phyloP scores from a whole-genome alignment of 2,113 vertebrate species.

The Monarcha castaneiventris region DNA sequence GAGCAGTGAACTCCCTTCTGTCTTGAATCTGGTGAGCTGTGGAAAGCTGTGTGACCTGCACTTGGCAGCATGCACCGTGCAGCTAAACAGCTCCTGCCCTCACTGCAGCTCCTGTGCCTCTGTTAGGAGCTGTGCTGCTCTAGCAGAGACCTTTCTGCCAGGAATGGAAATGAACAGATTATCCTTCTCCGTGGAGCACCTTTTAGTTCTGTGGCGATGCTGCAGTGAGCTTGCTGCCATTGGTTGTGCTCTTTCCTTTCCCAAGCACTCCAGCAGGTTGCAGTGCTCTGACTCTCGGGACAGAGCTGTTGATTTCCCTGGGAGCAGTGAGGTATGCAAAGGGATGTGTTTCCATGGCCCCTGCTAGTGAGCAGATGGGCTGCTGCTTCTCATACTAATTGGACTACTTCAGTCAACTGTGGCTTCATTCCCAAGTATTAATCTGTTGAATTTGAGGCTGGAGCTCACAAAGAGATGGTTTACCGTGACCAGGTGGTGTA shows the following conservation, averaged over 20 bases:
- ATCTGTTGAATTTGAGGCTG: background rate
- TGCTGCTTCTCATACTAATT: background rate
- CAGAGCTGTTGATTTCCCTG: background rate
- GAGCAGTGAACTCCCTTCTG: background rate
- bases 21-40: background rate
- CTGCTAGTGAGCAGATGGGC: slow-evolving; percentile 22
- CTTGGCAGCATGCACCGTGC: background rate
- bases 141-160: background rate
- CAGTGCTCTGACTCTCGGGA: background rate
- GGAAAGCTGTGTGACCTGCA: background rate
- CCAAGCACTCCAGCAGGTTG: background rate
- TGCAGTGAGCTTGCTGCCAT: background rate
- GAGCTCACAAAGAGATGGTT: background rate
- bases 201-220: background rate
- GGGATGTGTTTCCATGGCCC: background rate
- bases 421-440: background rate
- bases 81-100: background rate
- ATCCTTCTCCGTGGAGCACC: background rate
- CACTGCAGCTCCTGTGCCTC: background rate
- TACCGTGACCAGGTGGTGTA: background rate
- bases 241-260: background rate
- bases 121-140: background rate
- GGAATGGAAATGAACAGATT: background rate
- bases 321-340: background rate
- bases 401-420: background rate